These are phyloP conservation scores for Haliclona indistincta DNA, from an alignment of 37 sponge, comb jelly and placozoan species.

Conservation along the genomic window DNA sequence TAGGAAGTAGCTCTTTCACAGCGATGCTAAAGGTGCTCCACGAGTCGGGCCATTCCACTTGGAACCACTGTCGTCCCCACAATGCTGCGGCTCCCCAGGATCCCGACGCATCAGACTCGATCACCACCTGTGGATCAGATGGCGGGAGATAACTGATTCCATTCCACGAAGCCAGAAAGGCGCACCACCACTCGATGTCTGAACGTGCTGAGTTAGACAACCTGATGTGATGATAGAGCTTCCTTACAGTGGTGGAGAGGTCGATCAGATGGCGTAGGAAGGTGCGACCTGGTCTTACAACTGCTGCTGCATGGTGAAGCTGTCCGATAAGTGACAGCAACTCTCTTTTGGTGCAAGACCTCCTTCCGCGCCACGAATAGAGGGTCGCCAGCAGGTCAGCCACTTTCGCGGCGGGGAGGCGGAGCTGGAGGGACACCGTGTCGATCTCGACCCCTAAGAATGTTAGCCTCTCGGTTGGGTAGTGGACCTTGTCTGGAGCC, in stretches of 20 bases:
- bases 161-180: background rate
- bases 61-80: slow-evolving; percentile 26
- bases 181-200: slow-evolving; percentile 35
- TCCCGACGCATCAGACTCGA: slow-evolving; percentile 40
- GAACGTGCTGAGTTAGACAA: slow-evolving; percentile 7
- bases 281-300: too few species aligned
- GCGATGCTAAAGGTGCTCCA: slow-evolving; percentile 1
- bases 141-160: slow-evolving; percentile 4
- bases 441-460: slow-evolving; percentile 17
- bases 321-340: slow-evolving; percentile 19
- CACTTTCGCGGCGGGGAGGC: slow-evolving; percentile 38
- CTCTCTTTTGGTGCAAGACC: slow-evolving; percentile 25
- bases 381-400: background rate
- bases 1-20: slow-evolving; percentile 31
- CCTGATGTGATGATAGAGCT: slow-evolving; percentile 7
- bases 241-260: slow-evolving; percentile 1
- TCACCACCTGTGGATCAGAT: background rate
- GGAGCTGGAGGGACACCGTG: background rate
- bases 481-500: slow-evolving; percentile 10
- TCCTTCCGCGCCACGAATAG: slow-evolving; percentile 8
- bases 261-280: slow-evolving; percentile 43
- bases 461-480: background rate
- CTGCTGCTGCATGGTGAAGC: too few species aligned
- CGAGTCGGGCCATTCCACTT: slow-evolving; percentile 13
- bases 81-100: slow-evolving; percentile 41